A percentile compares a stretch with the other conserved stretches of the same genome.
These are phyloP conservation scores for Drosophila teissieri DNA, from an alignment of 1,140 invertebrate genomes.

Conservation along the genomic window DNA sequence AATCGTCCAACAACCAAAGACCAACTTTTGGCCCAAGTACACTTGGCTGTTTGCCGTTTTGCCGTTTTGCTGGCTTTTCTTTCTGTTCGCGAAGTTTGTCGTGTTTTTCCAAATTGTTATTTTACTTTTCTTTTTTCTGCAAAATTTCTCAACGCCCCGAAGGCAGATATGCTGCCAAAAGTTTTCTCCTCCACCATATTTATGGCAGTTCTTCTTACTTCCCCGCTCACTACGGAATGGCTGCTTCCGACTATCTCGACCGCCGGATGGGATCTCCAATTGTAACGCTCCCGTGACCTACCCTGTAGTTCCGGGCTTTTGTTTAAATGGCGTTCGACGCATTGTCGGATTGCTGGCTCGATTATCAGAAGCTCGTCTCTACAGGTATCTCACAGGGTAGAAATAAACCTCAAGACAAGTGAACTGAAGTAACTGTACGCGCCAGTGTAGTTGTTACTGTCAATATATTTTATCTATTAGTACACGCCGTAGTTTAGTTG, in stretches of 20 bases:
- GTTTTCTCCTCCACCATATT: slow-evolving; percentile 62
- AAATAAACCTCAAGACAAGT: slow-evolving; percentile 63
- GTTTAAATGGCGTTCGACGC: slow-evolving; percentile 90
- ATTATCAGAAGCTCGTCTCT: slow-evolving; percentile 99
- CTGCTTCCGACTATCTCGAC: slow-evolving; percentile 40
- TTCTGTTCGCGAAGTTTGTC: slow-evolving; percentile 48
- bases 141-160: slow-evolving; percentile 56
- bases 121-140: slow-evolving; percentile 64
- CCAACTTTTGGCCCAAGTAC: slow-evolving; percentile 68
- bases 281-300: slow-evolving; percentile 96
- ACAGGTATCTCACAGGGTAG: slow-evolving; percentile 97
- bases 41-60: slow-evolving; percentile 44
- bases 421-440: background rate
- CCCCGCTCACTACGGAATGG: slow-evolving; percentile 23
- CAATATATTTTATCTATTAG: background rate
- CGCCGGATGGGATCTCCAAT: slow-evolving; percentile 10
- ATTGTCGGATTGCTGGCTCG: slow-evolving; percentile 84
- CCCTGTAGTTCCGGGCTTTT: slow-evolving; percentile 99
- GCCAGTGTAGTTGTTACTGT: too few species aligned
- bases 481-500: too few species aligned
- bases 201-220: slow-evolving; percentile 67
- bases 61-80: slow-evolving; percentile 18
- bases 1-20: slow-evolving; percentile 48
- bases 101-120: slow-evolving; percentile 77
- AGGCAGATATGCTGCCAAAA: slow-evolving; percentile 58